phyloP scores from a whole-genome alignment of 2,888 invertebrate genomes.

The Autographa gamma region DNA sequence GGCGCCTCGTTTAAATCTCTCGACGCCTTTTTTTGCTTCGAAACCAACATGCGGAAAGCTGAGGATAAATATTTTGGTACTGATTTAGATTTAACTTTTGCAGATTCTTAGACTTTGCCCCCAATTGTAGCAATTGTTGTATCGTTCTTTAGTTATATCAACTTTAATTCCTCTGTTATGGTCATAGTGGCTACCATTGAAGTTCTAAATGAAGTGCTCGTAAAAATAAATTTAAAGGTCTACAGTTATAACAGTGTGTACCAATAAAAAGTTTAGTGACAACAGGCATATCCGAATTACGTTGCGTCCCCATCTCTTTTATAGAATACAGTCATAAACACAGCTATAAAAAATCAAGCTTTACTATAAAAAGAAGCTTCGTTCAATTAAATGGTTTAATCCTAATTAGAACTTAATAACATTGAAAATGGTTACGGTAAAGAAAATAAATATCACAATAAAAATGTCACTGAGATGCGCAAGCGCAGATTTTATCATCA shows the following conservation, averaged over 20 bases:
- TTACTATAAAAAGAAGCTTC: slow-evolving; percentile 20
- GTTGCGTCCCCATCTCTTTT: slow-evolving; percentile 5
- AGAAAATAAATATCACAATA: slow-evolving; percentile 44
- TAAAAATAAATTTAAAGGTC: slow-evolving; percentile 11
- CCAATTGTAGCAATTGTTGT: not conserved
- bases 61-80: slow-evolving; percentile 62
- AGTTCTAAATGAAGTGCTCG: not conserved
- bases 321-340: slow-evolving; percentile 39
- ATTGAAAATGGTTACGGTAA: slow-evolving; percentile 37
- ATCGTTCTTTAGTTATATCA: not conserved
- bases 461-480: slow-evolving; percentile 50
- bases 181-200: not conserved
- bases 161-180: not conserved
- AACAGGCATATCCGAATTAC: slow-evolving; percentile 18
- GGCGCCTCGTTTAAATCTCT: slow-evolving; percentile 74
- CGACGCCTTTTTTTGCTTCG: slow-evolving; percentile 70
- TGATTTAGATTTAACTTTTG: slow-evolving; percentile 22
- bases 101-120: not conserved
- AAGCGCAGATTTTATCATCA: slow-evolving; percentile 56
- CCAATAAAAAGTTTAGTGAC: slow-evolving; percentile 13
- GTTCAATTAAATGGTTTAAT: slow-evolving; percentile 50
- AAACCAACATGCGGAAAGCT: slow-evolving; percentile 58
- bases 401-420: slow-evolving; percentile 54
- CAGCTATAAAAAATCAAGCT: slow-evolving; percentile 31
- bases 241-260: not conserved